Conservation (phyloP, 2,797 vertebrate species). For the Mus caroli region DNA sequence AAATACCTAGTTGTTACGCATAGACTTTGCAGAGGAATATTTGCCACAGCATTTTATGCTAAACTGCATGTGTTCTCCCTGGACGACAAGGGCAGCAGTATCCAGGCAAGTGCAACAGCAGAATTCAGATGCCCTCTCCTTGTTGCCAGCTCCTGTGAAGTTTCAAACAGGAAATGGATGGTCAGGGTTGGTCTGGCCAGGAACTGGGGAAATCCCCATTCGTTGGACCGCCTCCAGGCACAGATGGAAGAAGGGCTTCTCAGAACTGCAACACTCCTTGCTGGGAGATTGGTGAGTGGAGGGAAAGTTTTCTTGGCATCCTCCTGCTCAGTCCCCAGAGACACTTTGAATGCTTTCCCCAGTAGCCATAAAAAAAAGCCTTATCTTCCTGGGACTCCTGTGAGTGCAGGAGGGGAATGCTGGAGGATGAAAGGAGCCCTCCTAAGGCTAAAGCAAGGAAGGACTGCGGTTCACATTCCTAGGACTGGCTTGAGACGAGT, state of each 20-base stretch:
- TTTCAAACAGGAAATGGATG: neutral
- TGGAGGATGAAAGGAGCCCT: neutral
- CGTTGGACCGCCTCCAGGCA: neutral
- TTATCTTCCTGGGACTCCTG: neutral
- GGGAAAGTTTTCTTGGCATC: neutral
- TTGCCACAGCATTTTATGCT: conserved; percentile 60
- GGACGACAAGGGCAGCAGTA: conserved; percentile 29
- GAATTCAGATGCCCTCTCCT: conserved; percentile 55
- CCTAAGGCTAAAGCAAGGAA: neutral
- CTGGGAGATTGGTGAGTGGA: neutral
- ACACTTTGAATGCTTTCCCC: neutral
- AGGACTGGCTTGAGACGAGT: neutral
- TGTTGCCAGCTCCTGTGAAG: conserved; percentile 3
- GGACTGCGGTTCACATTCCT: accelerated
- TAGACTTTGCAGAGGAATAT: conserved; percentile 60
- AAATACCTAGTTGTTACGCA: neutral
- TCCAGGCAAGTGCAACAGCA: conserved; percentile 29
- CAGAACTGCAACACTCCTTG: neutral
- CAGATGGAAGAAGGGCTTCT: conserved; percentile 31
- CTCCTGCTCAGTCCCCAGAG: neutral
- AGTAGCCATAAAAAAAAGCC: neutral
- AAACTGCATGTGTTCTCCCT: conserved; percentile 65
- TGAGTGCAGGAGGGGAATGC: neutral
- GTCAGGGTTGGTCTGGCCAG: conserved; percentile 5
- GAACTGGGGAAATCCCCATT: conserved; percentile 8